These are phyloP conservation scores for Crocodylus rhombifer DNA, from an alignment of 2,797 vertebrate species.

Conservation along the genomic window DNA sequence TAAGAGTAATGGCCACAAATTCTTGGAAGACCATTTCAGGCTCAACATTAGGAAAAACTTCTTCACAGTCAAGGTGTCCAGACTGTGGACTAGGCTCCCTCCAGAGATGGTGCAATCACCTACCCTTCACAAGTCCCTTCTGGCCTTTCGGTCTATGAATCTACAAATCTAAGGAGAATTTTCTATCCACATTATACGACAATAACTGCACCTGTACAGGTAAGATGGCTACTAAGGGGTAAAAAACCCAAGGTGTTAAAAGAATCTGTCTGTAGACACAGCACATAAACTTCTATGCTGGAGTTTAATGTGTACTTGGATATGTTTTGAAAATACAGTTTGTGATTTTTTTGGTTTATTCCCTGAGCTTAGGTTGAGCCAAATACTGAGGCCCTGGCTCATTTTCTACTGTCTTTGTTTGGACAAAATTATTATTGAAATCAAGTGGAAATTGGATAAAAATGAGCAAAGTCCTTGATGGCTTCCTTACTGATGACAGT, in stretches of 20 bases:
- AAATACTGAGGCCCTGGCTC: constrained; percentile 15
- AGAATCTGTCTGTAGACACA: not conserved
- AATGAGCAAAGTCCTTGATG: constrained; percentile 1
- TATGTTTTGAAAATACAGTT: not conserved
- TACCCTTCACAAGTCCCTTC: too few relatives aligned
- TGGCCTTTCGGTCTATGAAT: too few relatives aligned
- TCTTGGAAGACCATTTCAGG: too few relatives aligned
- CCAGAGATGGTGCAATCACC: too few relatives aligned
- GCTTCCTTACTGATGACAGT: constrained; percentile 12
- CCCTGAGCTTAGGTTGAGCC: constrained; percentile 9
- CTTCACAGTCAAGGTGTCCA: too few relatives aligned
- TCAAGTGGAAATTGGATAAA: constrained; percentile 19
- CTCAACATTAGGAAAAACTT: too few relatives aligned
- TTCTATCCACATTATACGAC: not conserved
- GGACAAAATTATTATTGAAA: constrained; percentile 35
- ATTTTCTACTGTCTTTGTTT: constrained; percentile 37
- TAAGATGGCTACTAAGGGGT: not conserved
- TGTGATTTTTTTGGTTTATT: constrained; percentile 17
- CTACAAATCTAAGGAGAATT: not conserved
- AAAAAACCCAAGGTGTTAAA: not conserved
- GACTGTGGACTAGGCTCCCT: too few relatives aligned
- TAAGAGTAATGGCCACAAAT: too few relatives aligned
- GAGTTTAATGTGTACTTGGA: not conserved
- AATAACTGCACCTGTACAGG: not conserved
- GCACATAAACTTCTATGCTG: not conserved